Evolutionary conservation across 2,113 vertebrate genomes (phyloP).

Genomic region (Carettochelys insculpta): DNA sequence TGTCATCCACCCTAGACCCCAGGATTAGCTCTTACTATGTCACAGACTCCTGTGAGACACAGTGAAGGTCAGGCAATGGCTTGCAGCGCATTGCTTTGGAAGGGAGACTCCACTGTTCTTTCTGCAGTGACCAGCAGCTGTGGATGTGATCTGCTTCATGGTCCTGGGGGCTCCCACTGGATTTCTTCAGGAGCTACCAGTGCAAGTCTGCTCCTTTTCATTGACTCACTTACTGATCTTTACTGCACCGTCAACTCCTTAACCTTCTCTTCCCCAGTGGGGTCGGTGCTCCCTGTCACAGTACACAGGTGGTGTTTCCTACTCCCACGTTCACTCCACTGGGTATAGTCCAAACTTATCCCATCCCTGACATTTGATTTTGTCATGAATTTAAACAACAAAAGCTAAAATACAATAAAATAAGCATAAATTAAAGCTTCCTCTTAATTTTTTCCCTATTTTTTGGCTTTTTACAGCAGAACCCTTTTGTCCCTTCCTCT

Average conservation of each 20-base stretch:
- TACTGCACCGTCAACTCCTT: not conserved
- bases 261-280: no score
- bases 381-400: not conserved
- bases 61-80: not conserved
- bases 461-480: not conserved
- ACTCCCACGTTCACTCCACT: not conserved
- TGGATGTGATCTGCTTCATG: not conserved
- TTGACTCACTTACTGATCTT: not conserved
- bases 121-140: not conserved
- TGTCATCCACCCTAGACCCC: not conserved
- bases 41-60: not conserved
- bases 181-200: not conserved
- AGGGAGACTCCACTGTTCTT: not conserved
- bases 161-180: not conserved
- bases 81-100: not conserved
- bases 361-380: not conserved
- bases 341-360: not conserved
- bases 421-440: not conserved
- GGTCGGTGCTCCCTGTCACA: not conserved
- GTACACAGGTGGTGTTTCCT: not conserved
- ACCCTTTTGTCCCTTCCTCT: not conserved
- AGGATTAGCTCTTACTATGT: not conserved
- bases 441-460: not conserved
- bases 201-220: not conserved
- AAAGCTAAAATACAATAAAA: not conserved